Evolutionary conservation across 2,113 vertebrate genomes (phyloP).

Genomic region (Rhabdomys dilectus): DNA sequence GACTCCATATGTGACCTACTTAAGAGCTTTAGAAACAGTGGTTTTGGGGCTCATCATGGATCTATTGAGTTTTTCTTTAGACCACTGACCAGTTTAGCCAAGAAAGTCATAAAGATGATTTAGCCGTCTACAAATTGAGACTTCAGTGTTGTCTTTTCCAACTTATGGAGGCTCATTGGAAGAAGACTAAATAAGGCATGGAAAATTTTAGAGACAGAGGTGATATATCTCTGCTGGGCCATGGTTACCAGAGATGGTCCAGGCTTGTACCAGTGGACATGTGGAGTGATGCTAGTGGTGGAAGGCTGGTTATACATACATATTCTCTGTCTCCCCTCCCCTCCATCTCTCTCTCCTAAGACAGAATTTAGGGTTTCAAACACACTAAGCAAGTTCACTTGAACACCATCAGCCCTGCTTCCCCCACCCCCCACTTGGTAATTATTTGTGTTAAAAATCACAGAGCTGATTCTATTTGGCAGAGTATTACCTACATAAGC

Average conservation of each 20-base stretch:
- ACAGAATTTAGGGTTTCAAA: background rate
- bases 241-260: background rate
- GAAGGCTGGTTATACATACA: background rate
- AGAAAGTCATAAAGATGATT: background rate
- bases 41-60: background rate
- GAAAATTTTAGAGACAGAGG: background rate
- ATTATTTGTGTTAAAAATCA: background rate
- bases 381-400: background rate
- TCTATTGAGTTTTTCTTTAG: constrained; percentile 36
- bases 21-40: constrained; percentile 7
- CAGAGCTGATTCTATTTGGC: background rate
- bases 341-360: no score
- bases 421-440: background rate
- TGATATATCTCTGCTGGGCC: background rate
- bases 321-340: accelerated
- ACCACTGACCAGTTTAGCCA: background rate
- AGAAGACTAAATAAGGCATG: background rate
- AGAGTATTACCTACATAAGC: background rate
- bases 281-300: accelerated
- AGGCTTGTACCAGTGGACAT: background rate
- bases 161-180: background rate
- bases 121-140: background rate
- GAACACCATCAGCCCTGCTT: no score
- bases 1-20: background rate
- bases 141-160: background rate